Percentiles rank a stretch among this genome's conserved stretches.
Evolutionary conservation across 2,888 invertebrate genomes (phyloP).

Genomic region (Harpalus rufipes): DNA sequence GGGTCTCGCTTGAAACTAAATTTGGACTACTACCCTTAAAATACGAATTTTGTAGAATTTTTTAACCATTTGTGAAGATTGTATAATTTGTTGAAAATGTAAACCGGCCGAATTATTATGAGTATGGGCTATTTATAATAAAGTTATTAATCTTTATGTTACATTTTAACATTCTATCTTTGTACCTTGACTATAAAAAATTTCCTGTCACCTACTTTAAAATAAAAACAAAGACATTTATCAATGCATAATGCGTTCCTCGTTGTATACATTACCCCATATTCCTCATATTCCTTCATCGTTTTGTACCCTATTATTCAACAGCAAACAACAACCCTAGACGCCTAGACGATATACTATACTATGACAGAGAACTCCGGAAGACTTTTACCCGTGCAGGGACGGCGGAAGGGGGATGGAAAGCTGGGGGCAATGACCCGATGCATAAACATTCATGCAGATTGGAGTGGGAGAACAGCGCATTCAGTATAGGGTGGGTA

Average conservation of each 20-base stretch:
- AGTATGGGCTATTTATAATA: too few species aligned
- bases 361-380: not conserved
- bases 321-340: not conserved
- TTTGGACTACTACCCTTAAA: too few species aligned
- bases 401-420: not conserved
- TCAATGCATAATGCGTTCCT: not conserved
- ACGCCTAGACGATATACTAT: not conserved
- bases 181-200: not conserved
- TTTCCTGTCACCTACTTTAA: not conserved
- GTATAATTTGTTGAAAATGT: too few species aligned
- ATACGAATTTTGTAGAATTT: too few species aligned
- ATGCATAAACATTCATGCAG: constrained; percentile 1
- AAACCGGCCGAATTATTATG: too few species aligned
- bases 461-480: not conserved
- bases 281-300: not conserved
- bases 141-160: not conserved
- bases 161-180: not conserved
- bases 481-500: not conserved
- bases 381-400: not conserved
- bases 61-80: too few species aligned
- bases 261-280: not conserved
- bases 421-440: not conserved
- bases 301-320: not conserved
- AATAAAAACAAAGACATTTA: constrained; percentile 1
- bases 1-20: too few species aligned